Percentiles rank a stretch among this genome's conserved stretches.
Conservation (phyloP, 2,113 vertebrate genomes). For the Sinocyclocheilus grahami region DNA sequence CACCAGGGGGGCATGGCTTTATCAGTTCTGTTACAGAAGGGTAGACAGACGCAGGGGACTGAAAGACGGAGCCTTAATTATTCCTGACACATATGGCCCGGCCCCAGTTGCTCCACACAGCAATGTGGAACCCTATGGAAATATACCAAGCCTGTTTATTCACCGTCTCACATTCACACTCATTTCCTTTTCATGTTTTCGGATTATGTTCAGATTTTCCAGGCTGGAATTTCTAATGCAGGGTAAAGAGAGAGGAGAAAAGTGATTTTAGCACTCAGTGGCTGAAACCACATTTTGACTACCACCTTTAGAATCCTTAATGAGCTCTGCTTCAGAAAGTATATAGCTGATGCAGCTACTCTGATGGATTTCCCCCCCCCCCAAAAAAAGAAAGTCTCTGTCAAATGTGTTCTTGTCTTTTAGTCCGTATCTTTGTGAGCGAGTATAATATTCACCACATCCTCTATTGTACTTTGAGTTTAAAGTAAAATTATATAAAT, state of each 20-base stretch:
- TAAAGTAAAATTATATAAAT: neutral
- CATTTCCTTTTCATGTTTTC: conserved; percentile 71
- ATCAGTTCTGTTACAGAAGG: conserved; percentile 46
- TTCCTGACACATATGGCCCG: conserved; percentile 34
- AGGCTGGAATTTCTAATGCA: conserved; percentile 56
- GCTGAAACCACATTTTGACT: neutral
- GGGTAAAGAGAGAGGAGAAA: conserved; percentile 32
- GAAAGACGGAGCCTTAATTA: conserved; percentile 27
- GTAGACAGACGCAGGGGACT: neutral
- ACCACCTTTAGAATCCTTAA: neutral
- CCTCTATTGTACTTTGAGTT: neutral
- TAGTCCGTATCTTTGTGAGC: neutral
- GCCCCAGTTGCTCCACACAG: conserved; percentile 29
- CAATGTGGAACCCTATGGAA: conserved; percentile 51
- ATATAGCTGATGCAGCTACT: neutral
- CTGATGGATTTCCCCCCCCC: neutral
- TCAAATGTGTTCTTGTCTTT: too few species aligned
- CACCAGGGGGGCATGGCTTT: conserved; percentile 43
- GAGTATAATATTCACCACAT: neutral
- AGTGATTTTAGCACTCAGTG: conserved; percentile 21
- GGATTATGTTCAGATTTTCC: conserved; percentile 70
- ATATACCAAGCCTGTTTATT: conserved; percentile 66
- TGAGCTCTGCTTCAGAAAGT: neutral
- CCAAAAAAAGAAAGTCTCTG: too few species aligned
- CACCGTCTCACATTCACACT: conserved; percentile 64